Evolutionary conservation across 2,797 vertebrate genomes (phyloP), one percentile per base, ranked within the genome.

Genomic region (Syngnathus rostellatus): DNA sequence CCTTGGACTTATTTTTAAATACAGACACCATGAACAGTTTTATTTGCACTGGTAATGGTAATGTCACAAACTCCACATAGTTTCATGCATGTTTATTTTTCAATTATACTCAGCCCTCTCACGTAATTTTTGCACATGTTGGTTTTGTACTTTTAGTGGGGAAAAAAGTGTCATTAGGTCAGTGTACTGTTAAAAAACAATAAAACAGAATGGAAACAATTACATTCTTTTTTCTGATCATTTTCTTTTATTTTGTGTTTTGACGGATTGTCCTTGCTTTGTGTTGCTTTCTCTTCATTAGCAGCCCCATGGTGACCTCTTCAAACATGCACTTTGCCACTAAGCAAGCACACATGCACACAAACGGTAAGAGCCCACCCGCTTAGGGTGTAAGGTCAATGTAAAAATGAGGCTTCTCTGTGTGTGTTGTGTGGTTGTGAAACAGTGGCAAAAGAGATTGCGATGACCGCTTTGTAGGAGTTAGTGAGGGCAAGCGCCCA

Each of bases 241-340:
- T 62, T 61, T 39, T 10, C 11, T 62, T 43, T 61, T n/a, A 37
- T 37, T 57, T 37, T 38, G 25, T 60, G 17, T 40, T 8, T 25
- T 31, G 43, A 79, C 80, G 66, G 69, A 74, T 66, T 80, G 11
- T 16, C 58, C 74, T 72, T 43, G 45, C 12, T 72, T 74, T 25
- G 25, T 77, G 83, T 83, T 83, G 78, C 89, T 90, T 88, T 85
- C 88, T 77, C 78, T 85, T 92, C 86, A 89, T 91, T 91, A 88
- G 73, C 75, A 65, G 75, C 70, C 70, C 85, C 79, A 67, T 73
- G 48, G 74, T 78, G 80, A 80, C 75, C 69, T 84, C 80, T 72
- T 63, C 71, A 54, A 77, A 59, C 66, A 61, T 55, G 43, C 67
- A 60, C 70, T 58, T 23, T 64, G 51, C 68, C 66, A 48, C 68